phyloP scores from a whole-genome alignment of 2,888 invertebrate species.

The Synanthedon formicaeformis region DNA sequence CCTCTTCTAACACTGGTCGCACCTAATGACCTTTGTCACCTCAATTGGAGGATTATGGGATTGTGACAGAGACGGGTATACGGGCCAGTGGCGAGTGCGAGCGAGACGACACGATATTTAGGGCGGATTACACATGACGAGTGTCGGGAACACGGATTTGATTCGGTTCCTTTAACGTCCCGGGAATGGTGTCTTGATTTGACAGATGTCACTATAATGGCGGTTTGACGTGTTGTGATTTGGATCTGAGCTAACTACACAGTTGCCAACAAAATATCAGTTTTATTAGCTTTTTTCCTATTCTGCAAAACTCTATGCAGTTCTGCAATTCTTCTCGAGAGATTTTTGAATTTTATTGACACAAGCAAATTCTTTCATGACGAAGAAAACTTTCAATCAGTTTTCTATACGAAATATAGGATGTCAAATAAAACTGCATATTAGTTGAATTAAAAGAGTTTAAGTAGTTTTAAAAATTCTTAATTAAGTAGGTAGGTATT shows the following conservation, averaged over 20 bases:
- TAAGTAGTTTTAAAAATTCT: no score
- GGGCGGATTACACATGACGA: background rate
- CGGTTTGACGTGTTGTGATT: background rate
- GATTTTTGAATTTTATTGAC: no score
- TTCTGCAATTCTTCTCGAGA: no score
- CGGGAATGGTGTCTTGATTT: constrained; percentile 49
- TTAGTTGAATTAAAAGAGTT: no score
- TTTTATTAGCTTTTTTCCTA: no score
- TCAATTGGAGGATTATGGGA: background rate
- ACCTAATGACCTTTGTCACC: background rate
- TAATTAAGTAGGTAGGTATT: no score
- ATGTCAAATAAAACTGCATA: no score
- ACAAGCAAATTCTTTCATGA: no score
- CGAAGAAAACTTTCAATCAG: no score
- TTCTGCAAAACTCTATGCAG: no score
- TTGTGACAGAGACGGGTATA: background rate
- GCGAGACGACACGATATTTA: background rate
- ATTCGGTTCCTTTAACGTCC: constrained; percentile 29
- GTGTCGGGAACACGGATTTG: constrained; percentile 29
- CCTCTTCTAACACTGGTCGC: background rate
- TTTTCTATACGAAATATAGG: no score
- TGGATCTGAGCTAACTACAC: background rate
- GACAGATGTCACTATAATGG: constrained; percentile 42
- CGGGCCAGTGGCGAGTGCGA: background rate
- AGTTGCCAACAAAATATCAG: no score